Evolutionary conservation across 2,113 vertebrate genomes (phyloP), one percentile per base, ranked within the genome.

Genomic region (Bolborhynchus lineola): DNA sequence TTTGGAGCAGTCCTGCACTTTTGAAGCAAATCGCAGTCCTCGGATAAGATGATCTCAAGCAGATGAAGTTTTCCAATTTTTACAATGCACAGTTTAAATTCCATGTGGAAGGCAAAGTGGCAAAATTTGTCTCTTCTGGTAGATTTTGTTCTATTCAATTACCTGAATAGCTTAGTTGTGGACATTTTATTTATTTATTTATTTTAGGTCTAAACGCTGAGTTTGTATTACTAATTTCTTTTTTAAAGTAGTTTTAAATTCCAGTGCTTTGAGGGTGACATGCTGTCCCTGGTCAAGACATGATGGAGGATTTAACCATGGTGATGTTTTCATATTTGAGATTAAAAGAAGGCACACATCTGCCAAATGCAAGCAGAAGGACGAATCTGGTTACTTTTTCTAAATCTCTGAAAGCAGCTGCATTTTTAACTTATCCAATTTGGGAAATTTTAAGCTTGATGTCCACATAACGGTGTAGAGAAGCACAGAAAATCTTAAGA

Each of bases 351-450:
- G 62, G 39, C 17, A 37, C 72, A 10, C 33, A 21, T 84, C 69
- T 92, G 86, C 74, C 81, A 96, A 86, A 92, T 75, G 67, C 80
- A 84, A 89, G 69, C 74, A 92, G 83, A 84, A 93, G 35, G 62
- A 86, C 88, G 70, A 93, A 68, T 82, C 57, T 84, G 91, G 94
- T 95, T 95, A 63, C 91, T 81, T 91, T 78, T 93, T 55, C 94
- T 93, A 92, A 95, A 93, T 95, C 83, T 96, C 86, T 95, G 86
- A 95, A 95, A 95, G 86, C 92, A 78, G 77, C 42, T 95, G 92
- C 91, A 81, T 93, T 82, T 95, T 92, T 89, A 64, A 86, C 55
- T 88, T 84, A 55, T 7, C 69, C 92, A 79, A 91, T 68, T 90
- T 86, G 94, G 86, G 91, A 86, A 88, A 75, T 86, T 90, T 93